A percentile compares a stretch with the other conserved stretches of the same genome.
Conservation (phyloP, 2,888 invertebrate genomes). For the Nomada fabriciana region DNA sequence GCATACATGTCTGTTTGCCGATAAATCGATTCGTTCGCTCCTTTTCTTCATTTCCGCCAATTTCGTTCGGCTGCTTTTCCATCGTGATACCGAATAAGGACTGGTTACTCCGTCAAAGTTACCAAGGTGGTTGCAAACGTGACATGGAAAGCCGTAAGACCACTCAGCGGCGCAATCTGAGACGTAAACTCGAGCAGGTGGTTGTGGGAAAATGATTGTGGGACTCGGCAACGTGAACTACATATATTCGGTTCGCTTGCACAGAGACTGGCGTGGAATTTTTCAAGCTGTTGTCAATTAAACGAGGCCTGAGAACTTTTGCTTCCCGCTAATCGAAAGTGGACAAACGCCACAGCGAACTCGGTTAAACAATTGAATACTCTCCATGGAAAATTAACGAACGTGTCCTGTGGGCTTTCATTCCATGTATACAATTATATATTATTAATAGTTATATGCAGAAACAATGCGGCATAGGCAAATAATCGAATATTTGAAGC, state of each 20-base stretch:
- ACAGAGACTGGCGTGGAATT: background rate
- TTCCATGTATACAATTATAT: no score
- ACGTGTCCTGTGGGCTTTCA: no score
- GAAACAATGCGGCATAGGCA: no score
- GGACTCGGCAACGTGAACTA: background rate
- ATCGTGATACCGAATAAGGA: conserved; percentile 21
- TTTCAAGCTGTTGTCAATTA: background rate
- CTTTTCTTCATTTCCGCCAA: conserved; percentile 56
- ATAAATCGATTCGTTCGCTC: conserved; percentile 63
- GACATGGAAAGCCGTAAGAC: conserved; percentile 7
- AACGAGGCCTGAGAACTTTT: background rate
- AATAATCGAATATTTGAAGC: no score
- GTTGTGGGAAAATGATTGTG: conserved; percentile 10
- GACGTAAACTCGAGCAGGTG: conserved; percentile 1
- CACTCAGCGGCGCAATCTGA: conserved; percentile 1
- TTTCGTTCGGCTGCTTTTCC: conserved; percentile 36
- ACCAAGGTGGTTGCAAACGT: conserved; percentile 2
- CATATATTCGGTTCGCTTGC: background rate
- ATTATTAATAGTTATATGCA: no score
- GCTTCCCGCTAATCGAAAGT: no score
- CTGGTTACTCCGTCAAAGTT: conserved; percentile 14
- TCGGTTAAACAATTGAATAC: no score
- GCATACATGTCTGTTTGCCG: conserved; percentile 34
- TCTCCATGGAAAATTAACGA: no score
- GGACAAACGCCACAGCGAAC: no score